These are phyloP conservation scores for Pseudomyrmex gracilis DNA, from an alignment of 1,140 invertebrate species.

Conservation along the genomic window DNA sequence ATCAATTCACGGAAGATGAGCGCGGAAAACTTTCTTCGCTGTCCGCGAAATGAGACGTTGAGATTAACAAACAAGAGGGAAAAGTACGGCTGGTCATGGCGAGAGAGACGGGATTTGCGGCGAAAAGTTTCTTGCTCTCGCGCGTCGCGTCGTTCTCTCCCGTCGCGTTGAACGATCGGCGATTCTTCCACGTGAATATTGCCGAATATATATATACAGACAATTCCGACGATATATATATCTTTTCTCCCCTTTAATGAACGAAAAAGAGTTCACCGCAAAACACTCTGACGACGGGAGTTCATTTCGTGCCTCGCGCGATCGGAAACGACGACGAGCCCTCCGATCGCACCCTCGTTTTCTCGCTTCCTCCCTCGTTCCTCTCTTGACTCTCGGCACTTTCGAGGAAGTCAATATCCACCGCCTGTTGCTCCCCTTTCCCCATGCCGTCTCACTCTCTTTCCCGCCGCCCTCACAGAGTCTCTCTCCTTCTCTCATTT, in stretches of 20 bases:
- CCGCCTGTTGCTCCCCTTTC: slow-evolving; percentile 67
- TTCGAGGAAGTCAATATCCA: slow-evolving; percentile 67
- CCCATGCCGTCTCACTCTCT: neutral
- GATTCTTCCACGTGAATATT: slow-evolving; percentile 4
- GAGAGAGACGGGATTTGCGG: slow-evolving; percentile 37
- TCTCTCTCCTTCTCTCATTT: slow-evolving; percentile 27
- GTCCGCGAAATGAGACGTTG: slow-evolving; percentile 4
- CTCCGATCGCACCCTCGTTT: slow-evolving; percentile 24
- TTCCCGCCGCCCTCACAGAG: neutral
- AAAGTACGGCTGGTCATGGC: neutral
- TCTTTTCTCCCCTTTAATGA: slow-evolving; percentile 47
- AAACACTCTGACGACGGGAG: slow-evolving; percentile 1
- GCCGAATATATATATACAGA: slow-evolving; percentile 10
- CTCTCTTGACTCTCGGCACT: slow-evolving; percentile 28
- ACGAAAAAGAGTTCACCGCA: neutral
- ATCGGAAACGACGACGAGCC: neutral
- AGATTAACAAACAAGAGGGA: slow-evolving; percentile 6
- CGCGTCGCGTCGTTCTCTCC: neutral
- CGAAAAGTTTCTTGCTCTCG: slow-evolving; percentile 20
- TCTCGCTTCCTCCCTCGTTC: slow-evolving; percentile 1
- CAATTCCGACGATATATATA: slow-evolving; percentile 12
- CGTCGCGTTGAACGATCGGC: neutral
- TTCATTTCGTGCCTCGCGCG: slow-evolving; percentile 24
- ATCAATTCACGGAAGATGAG: too few species aligned
- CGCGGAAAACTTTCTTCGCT: neutral